Conservation (phyloP, 2,797 vertebrate genomes). For the Lacerta bilineata region DNA sequence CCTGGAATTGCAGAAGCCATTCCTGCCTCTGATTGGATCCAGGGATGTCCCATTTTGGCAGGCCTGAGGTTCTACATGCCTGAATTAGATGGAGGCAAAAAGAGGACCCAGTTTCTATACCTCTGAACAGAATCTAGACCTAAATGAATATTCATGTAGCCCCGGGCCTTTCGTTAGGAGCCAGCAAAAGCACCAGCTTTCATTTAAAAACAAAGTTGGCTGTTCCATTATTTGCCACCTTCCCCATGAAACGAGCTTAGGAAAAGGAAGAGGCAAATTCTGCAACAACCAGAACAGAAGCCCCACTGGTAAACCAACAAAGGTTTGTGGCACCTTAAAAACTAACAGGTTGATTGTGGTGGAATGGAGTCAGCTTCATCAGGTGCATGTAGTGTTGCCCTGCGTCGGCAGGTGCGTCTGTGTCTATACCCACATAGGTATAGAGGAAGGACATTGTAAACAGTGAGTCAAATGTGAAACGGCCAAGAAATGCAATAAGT, state of each 20-base stretch:
- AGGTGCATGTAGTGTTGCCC: neutral
- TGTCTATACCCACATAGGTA: neutral
- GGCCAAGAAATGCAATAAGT: conserved; percentile 1
- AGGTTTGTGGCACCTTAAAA: neutral
- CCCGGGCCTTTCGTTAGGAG: too few relatives aligned
- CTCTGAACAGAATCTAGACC: neutral
- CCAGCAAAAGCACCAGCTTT: neutral
- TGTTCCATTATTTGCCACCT: neutral
- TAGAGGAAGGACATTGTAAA: neutral
- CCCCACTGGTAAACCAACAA: neutral
- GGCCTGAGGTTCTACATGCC: neutral
- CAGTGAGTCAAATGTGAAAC: neutral
- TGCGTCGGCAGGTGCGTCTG: too few relatives aligned
- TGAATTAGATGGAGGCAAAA: neutral
- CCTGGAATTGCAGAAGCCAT: too few relatives aligned
- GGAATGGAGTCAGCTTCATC: neutral
- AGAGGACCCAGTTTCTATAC: neutral
- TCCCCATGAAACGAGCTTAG: too few relatives aligned
- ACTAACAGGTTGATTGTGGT: neutral
- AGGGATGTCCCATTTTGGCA: too few relatives aligned
- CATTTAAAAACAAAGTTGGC: neutral
- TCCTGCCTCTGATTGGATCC: too few relatives aligned
- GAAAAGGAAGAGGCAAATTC: neutral
- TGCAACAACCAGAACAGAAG: neutral
- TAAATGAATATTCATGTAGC: too few relatives aligned